A percentile compares a stretch with the other conserved stretches of the same genome.
These are phyloP conservation scores for Pseudocheirus occidentalis DNA, from an alignment of 2,797 vertebrate genomes.

Conservation along the genomic window DNA sequence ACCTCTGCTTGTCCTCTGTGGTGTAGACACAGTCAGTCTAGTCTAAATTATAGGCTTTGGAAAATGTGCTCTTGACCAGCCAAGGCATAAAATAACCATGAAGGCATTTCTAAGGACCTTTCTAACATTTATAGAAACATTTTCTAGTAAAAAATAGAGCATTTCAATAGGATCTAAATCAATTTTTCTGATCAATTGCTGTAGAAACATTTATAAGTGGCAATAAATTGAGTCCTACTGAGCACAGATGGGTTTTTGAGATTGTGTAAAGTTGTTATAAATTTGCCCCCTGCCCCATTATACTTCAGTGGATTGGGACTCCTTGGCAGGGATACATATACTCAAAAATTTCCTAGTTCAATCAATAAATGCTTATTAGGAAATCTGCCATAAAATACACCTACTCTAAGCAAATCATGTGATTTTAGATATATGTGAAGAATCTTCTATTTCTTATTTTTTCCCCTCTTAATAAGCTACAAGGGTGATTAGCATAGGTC, in stretches of 20 bases:
- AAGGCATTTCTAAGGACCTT: not conserved
- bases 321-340: not conserved
- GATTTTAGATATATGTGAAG: constrained; percentile 37
- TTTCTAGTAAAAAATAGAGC: constrained; percentile 37
- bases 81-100: not conserved
- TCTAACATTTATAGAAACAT: not conserved
- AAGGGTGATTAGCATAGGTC: constrained; percentile 68
- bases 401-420: constrained; percentile 5
- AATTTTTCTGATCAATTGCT: constrained; percentile 62
- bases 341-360: constrained; percentile 49
- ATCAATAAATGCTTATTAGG: constrained; percentile 53
- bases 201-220: constrained; percentile 35
- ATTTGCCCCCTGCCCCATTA: constrained; percentile 29
- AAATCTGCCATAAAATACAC: constrained; percentile 40
- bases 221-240: not conserved
- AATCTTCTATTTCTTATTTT: constrained; percentile 49
- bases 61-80: constrained; percentile 38
- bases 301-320: not conserved
- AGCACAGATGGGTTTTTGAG: constrained; percentile 7
- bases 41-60: constrained; percentile 27
- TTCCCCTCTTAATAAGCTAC: constrained; percentile 64
- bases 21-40: not conserved
- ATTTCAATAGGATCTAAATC: constrained; percentile 53
- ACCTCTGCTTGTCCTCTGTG: not conserved
- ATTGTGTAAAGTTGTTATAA: fast-evolving